These are phyloP conservation scores for Suillia variegata DNA, from an alignment of 2,888 invertebrate species.

Conservation along the genomic window DNA sequence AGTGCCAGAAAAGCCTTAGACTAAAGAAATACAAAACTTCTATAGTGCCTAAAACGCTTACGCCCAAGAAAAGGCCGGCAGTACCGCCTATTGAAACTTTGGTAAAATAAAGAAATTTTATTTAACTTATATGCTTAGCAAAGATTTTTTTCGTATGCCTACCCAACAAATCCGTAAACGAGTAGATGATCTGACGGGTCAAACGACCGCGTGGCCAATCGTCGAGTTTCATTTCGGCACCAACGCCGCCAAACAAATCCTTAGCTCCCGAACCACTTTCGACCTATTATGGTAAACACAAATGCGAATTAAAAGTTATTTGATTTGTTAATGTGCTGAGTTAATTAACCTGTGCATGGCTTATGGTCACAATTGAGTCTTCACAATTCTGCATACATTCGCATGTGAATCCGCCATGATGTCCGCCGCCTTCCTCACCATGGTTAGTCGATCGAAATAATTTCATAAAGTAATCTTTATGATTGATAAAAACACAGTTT, in stretches of 20 bases:
- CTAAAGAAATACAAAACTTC: slow-evolving; percentile 75
- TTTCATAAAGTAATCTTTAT: slow-evolving; percentile 35
- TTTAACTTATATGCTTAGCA: neutral
- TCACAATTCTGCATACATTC: slow-evolving; percentile 53
- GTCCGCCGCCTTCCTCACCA: slow-evolving; percentile 8
- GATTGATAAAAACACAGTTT: no score
- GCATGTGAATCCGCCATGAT: slow-evolving; percentile 36
- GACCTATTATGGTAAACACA: slow-evolving; percentile 32
- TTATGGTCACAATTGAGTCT: slow-evolving; percentile 45
- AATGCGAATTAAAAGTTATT: neutral
- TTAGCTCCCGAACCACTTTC: no score
- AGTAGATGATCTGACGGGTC: slow-evolving; percentile 55
- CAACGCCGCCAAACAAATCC: slow-evolving; percentile 44
- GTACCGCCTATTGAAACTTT: slow-evolving; percentile 77
- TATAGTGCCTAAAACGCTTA: slow-evolving; percentile 74
- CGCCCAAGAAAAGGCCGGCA: slow-evolving; percentile 76
- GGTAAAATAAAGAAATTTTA: slow-evolving; percentile 32
- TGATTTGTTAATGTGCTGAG: neutral
- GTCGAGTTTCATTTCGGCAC: slow-evolving; percentile 40
- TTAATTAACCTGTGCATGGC: no score
- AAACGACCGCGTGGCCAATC: slow-evolving; percentile 48
- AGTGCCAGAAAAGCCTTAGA: slow-evolving; percentile 68
- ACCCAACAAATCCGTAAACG: slow-evolving; percentile 59
- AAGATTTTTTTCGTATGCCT: neutral
- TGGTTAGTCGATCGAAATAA: slow-evolving; percentile 29